Percentiles rank a stretch among this genome's conserved stretches.
Conservation (phyloP, 2,888 invertebrate species). For the Athrips mouffetella region DNA sequence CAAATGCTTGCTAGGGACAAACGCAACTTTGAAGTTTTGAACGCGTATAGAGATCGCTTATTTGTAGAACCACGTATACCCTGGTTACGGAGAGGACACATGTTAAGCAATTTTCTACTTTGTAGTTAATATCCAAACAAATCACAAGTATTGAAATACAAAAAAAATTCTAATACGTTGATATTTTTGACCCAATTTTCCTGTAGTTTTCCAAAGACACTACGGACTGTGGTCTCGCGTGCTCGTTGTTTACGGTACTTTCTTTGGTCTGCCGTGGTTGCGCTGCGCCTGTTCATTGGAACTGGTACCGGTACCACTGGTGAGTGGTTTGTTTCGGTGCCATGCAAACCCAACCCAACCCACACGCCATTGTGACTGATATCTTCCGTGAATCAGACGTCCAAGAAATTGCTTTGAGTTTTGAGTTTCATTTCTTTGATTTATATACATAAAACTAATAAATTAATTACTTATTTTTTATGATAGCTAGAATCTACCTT, state of each 20-base stretch:
- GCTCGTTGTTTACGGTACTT: slow-evolving; percentile 58
- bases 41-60: too few relatives aligned
- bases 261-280: slow-evolving; percentile 32
- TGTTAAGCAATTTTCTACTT: too few relatives aligned
- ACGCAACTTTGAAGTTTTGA: too few relatives aligned
- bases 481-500: too few relatives aligned
- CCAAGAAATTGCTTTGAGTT: slow-evolving; percentile 8
- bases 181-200: slow-evolving; percentile 23
- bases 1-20: too few relatives aligned
- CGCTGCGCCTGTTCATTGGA: slow-evolving; percentile 4
- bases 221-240: slow-evolving; percentile 26
- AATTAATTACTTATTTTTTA: too few relatives aligned
- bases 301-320: slow-evolving; percentile 23
- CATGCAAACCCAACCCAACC: slow-evolving; percentile 23
- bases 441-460: background rate
- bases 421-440: slow-evolving; percentile 2
- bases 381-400: slow-evolving; percentile 12
- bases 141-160: background rate
- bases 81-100: too few relatives aligned
- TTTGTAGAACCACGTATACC: too few relatives aligned
- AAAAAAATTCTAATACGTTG: background rate
- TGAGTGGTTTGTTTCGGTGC: slow-evolving; percentile 34
- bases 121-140: too few relatives aligned
- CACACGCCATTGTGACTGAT: slow-evolving; percentile 29
- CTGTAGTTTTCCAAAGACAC: slow-evolving; percentile 28